These are phyloP conservation scores for Pelecanoides urinatrix DNA, from an alignment of 2,113 vertebrate genomes.

Conservation along the genomic window DNA sequence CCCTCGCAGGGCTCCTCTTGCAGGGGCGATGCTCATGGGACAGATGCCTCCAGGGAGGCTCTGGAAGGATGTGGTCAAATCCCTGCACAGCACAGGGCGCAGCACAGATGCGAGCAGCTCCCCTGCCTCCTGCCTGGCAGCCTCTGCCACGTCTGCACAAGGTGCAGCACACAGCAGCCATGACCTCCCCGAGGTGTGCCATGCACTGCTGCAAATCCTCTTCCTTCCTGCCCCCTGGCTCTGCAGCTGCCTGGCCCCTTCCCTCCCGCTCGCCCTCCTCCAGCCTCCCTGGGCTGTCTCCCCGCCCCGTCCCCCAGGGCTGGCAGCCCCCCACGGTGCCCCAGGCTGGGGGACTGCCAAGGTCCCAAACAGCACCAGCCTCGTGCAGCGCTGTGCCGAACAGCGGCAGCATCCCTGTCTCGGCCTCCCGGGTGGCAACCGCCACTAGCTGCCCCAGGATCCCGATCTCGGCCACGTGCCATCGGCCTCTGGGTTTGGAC, in stretches of 20 bases:
- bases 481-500: rapidly evolving
- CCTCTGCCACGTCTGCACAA: neutral
- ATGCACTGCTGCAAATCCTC: neutral
- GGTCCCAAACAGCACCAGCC: neutral
- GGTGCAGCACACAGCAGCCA: neutral
- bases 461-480: rapidly evolving
- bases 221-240: neutral
- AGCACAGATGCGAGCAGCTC: neutral
- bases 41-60: neutral
- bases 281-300: neutral
- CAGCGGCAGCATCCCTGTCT: no score
- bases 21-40: rapidly evolving
- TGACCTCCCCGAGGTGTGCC: rapidly evolving
- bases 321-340: neutral
- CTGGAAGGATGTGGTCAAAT: neutral
- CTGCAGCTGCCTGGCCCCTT: neutral
- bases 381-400: rapidly evolving
- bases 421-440: rapidly evolving
- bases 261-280: neutral
- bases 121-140: neutral
- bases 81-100: neutral
- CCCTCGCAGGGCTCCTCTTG: neutral
- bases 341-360: neutral
- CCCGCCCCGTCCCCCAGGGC: neutral
- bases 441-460: neutral